Conservation (phyloP, 2,113 vertebrate genomes). For the Coracopsis vasa region DNA sequence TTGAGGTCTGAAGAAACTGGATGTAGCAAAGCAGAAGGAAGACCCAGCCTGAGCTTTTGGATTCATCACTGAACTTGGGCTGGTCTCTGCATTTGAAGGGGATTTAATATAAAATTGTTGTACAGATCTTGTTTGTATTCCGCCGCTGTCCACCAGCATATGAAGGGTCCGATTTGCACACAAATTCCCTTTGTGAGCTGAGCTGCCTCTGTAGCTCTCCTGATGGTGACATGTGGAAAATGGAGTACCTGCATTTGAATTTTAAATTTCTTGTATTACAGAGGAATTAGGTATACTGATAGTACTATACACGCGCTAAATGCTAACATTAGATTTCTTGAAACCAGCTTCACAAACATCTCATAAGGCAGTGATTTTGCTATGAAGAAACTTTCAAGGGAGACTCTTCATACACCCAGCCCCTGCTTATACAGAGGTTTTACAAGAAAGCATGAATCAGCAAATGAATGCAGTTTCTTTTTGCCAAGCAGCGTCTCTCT, state of each 20-base stretch:
- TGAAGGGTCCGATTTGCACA: not conserved
- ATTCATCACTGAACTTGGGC: not conserved
- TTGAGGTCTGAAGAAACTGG: not conserved
- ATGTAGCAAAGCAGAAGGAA: not conserved
- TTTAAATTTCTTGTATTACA: slow-evolving; percentile 7
- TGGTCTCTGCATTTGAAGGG: not conserved
- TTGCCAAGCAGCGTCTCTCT: not conserved
- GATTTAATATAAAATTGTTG: not conserved
- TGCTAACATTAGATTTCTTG: not conserved
- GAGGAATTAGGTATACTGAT: not conserved
- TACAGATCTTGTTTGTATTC: not conserved
- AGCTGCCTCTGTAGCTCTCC: not conserved
- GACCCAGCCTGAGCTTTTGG: not conserved
- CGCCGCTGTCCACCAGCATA: not conserved
- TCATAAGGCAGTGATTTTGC: not conserved
- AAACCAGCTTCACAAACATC: not conserved
- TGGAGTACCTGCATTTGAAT: not conserved
- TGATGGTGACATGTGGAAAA: not conserved
- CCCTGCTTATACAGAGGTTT: not conserved
- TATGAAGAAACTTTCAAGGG: not conserved
- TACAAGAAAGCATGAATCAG: not conserved
- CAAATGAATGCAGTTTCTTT: not conserved
- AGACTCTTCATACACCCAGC: not conserved
- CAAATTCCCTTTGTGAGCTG: not conserved
- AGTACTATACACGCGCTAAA: not conserved